Evolutionary conservation across 2,888 invertebrate species (phyloP).

Genomic region (Celastrina argiolus): DNA sequence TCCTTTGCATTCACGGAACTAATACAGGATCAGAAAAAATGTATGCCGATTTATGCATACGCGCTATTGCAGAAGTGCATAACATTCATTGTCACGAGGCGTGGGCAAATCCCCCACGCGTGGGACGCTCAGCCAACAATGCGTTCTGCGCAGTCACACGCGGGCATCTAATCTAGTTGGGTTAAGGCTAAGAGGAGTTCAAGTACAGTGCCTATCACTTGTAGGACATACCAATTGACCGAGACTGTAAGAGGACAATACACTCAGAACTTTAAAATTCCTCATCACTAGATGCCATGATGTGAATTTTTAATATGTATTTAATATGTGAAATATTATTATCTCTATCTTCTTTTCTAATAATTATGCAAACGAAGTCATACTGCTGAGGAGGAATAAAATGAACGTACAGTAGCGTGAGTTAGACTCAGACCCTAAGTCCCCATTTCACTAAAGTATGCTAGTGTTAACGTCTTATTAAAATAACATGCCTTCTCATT

Average conservation of each 20-base stretch:
- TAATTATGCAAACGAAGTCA: no score
- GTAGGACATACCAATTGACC: neutral
- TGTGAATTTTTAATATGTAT: no score
- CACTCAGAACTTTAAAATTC: no score
- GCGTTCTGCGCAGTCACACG: constrained; percentile 2
- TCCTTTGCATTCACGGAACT: neutral
- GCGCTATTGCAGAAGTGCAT: constrained; percentile 2
- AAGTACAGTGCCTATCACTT: neutral
- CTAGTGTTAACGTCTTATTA: no score
- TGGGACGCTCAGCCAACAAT: constrained; percentile 13
- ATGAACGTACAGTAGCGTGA: no score
- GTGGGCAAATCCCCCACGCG: constrained; percentile 3
- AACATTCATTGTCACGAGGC: neutral
- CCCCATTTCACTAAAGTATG: no score
- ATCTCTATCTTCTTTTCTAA: no score
- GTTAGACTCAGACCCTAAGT: no score
- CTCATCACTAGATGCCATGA: no score
- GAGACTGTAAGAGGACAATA: neutral
- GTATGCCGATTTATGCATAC: neutral
- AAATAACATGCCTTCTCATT: no score
- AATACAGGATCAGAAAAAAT: neutral
- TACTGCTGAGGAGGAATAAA: no score
- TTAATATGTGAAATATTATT: no score
- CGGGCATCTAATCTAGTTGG: constrained; percentile 14
- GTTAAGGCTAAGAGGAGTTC: constrained; percentile 19